Conservation (phyloP, 2,888 invertebrate species). For the Amaurobius ferox region DNA sequence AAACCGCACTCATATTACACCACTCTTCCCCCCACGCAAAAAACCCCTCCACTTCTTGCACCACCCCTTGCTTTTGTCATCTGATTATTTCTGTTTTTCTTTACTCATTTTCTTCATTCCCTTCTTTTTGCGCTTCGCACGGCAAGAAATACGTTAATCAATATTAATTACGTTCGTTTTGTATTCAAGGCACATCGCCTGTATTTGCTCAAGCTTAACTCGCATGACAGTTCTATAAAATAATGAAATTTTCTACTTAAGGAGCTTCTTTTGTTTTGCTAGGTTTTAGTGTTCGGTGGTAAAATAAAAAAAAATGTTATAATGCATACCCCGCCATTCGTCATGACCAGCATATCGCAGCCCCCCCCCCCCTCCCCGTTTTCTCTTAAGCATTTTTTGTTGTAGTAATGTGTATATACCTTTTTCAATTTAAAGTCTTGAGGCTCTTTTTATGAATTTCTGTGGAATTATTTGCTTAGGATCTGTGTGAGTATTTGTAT, state of each 20-base stretch:
- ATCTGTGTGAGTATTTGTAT: neutral
- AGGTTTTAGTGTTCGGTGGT: conserved; percentile 26
- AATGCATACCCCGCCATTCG: conserved; percentile 59
- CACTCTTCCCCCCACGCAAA: conserved; percentile 29
- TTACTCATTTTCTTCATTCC: conserved; percentile 53
- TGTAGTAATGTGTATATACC: too few relatives aligned
- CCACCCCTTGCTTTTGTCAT: conserved; percentile 58
- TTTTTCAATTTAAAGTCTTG: conserved; percentile 10
- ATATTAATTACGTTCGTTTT: conserved; percentile 70
- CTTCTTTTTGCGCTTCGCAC: conserved; percentile 5
- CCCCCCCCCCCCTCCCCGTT: conserved; percentile 13
- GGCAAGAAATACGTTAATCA: conserved; percentile 70
- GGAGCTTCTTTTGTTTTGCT: conserved; percentile 61
- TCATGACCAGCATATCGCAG: conserved; percentile 54
- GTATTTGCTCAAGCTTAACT: conserved; percentile 70
- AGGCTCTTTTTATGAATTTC: conserved; percentile 15
- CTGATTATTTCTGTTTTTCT: conserved; percentile 68
- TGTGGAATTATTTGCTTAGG: conserved; percentile 3
- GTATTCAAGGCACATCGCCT: conserved; percentile 67
- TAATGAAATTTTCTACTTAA: conserved; percentile 72
- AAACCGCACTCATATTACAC: conserved; percentile 32
- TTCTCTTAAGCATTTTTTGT: conserved; percentile 27
- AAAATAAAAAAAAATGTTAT: neutral
- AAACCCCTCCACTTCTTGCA: conserved; percentile 16
- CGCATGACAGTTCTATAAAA: conserved; percentile 70